Evolutionary conservation across 1,140 invertebrate species (phyloP).

Genomic region (Tetragnatha versicolor): DNA sequence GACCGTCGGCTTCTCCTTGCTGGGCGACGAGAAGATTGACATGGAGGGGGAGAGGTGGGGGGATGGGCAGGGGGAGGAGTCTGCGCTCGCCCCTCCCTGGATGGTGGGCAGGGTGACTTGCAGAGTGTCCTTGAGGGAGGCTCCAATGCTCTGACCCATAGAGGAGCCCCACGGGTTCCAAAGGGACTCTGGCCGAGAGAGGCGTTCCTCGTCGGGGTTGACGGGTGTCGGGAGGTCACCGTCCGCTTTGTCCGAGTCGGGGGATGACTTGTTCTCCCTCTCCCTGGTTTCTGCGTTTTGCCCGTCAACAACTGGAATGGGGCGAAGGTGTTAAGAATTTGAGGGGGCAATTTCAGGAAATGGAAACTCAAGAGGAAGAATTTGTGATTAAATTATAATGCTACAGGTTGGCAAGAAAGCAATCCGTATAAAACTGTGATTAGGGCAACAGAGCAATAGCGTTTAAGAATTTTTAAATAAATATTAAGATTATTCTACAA

Average conservation of each 20-base stretch:
- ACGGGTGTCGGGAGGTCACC: background rate
- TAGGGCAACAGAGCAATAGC: too few species aligned
- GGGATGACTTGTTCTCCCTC: conserved; percentile 14
- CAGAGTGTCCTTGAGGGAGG: conserved; percentile 52
- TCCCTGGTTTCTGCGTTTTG: conserved; percentile 65
- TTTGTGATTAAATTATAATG: too few species aligned
- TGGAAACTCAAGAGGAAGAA: too few species aligned
- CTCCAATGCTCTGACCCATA: conserved; percentile 55
- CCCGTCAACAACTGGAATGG: conserved; percentile 65
- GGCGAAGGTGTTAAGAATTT: too few species aligned
- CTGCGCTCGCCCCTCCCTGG: conserved; percentile 54
- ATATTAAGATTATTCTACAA: too few species aligned
- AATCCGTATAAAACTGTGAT: too few species aligned
- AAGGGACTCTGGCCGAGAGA: conserved; percentile 11
- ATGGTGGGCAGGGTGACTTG: conserved; percentile 56
- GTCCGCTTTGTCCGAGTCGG: background rate
- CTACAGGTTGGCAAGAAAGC: too few species aligned
- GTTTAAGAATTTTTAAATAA: too few species aligned
- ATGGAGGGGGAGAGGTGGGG: conserved; percentile 24
- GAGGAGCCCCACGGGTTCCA: conserved; percentile 54
- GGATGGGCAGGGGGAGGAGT: conserved; percentile 55
- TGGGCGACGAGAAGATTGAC: conserved; percentile 44
- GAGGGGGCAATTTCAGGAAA: too few species aligned
- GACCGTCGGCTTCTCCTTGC: conserved; percentile 9
- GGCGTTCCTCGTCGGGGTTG: conserved; percentile 27